Base-by-base conservation (phyloP, 2,113 vertebrate genomes). In the Zingel zingel region DNA sequence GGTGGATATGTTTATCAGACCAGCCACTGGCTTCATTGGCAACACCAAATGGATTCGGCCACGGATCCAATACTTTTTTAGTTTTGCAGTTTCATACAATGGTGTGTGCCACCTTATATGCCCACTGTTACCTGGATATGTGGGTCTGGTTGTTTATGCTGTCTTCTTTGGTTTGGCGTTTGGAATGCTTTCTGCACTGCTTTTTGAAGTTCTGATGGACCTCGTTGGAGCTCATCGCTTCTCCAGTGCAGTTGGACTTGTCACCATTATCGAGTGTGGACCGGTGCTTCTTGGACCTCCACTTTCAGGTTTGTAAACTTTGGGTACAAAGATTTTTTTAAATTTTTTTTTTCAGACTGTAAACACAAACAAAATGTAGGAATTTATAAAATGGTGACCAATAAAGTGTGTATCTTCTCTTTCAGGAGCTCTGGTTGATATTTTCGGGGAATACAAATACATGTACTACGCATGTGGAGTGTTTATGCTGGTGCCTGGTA, bases 161-260 rank as follows among this genome's bases (percentile, higher is more conserved):
- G 2, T 94, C 54, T 95, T 97, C 84, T 96, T 94, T 0, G 95
- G 96, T 12, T 39, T 96, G 67, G 95, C 89, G 9, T 97, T 96
- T 0, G 95, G 93, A 53, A 96, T 96, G 95, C 93, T 95, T 19
- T 95, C 94, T 50, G 94, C 95, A 5, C 89, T 97, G 83, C 94
- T 96, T n/a, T 97, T 96, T 72, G 96, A 97, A 89, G 96, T 94
- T 0, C 94, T 97, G 65, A 96, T 96, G 95, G 95, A 96, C 81
- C 92, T 96, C 0, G 95, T 96, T 45, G 96, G 97, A 74, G 91
- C 94, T 11, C 80, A 90, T 1, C 91, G 94, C 2, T 96, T 96
- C 88, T 95, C 95, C 14, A 96, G 89, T 0, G 95, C 96, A 0
- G 94, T 97, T 3, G 95, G 95, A 56, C 93, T 96, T 0, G 94